phyloP scores from a whole-genome alignment of 1,140 invertebrate species.

The Leptinotarsa defecta region DNA sequence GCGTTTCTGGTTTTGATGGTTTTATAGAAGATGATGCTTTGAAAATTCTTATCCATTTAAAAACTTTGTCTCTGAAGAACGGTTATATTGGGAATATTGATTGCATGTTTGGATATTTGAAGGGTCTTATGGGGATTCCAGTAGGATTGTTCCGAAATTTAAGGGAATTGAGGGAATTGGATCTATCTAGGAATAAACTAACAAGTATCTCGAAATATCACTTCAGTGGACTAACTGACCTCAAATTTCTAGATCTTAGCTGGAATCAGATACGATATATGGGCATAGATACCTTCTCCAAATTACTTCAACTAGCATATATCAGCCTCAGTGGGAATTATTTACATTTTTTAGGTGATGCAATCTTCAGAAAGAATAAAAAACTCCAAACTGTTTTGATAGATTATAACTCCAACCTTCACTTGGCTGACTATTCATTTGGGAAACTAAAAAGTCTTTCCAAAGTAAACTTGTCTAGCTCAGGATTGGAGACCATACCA shows the following conservation, averaged over 20 bases:
- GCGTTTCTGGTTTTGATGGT: too few relatives aligned
- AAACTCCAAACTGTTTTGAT: background rate
- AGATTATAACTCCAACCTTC: background rate
- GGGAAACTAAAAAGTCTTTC: background rate
- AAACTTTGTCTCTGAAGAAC: background rate
- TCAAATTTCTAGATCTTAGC: constrained; percentile 33
- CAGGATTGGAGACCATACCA: background rate
- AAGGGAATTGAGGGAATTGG: constrained; percentile 18
- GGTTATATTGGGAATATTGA: background rate
- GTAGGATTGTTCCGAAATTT: constrained; percentile 29
- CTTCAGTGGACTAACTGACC: constrained; percentile 27
- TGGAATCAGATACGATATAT: background rate
- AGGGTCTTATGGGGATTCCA: background rate
- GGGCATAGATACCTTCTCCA: constrained; percentile 10
- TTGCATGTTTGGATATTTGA: background rate
- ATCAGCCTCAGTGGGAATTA: constrained; percentile 23
- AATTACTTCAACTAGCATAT: constrained; percentile 15
- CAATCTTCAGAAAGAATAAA: background rate
- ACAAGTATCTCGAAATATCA: constrained; percentile 19
- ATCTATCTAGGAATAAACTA: constrained; percentile 33
- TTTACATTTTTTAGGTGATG: background rate
- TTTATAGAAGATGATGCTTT: background rate
- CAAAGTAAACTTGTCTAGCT: background rate
- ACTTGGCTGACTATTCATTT: background rate
- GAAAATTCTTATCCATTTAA: background rate